These are phyloP conservation scores for Dione juno DNA, from an alignment of 2,888 invertebrate genomes.

Conservation along the genomic window DNA sequence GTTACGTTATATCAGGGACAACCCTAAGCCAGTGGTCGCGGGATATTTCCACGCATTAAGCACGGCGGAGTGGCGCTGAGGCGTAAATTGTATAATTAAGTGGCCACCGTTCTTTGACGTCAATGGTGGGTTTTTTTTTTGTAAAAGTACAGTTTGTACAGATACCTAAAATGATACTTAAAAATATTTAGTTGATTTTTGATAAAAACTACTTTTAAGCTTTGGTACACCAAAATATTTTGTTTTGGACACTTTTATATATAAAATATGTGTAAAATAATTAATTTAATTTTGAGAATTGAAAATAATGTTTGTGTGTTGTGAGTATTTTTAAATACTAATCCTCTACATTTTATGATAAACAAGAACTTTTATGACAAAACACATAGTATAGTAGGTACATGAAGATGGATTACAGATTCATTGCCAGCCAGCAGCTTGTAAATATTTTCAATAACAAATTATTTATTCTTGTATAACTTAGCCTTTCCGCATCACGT, in stretches of 20 bases:
- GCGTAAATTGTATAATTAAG: slow-evolving; percentile 64
- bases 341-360: background rate
- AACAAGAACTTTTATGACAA: slow-evolving; percentile 5
- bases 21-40: slow-evolving; percentile 22
- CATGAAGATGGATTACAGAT: slow-evolving; percentile 8
- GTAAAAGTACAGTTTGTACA: background rate
- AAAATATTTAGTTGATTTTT: background rate
- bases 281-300: no score
- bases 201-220: background rate
- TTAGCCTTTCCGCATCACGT: background rate
- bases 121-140: slow-evolving; percentile 33
- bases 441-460: slow-evolving; percentile 10
- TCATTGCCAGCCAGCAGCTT: slow-evolving; percentile 2
- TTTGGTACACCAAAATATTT: no score
- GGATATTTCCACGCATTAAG: slow-evolving; percentile 42
- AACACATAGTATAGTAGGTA: background rate
- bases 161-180: no score
- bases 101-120: slow-evolving; percentile 57
- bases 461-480: background rate
- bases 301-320: no score
- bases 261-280: no score
- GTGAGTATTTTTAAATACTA: background rate
- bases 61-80: slow-evolving; percentile 41
- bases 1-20: slow-evolving; percentile 15
- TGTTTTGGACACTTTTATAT: no score